These are phyloP conservation scores for Catagonus wagneri DNA, from an alignment of 2,113 vertebrate species.

Conservation along the genomic window DNA sequence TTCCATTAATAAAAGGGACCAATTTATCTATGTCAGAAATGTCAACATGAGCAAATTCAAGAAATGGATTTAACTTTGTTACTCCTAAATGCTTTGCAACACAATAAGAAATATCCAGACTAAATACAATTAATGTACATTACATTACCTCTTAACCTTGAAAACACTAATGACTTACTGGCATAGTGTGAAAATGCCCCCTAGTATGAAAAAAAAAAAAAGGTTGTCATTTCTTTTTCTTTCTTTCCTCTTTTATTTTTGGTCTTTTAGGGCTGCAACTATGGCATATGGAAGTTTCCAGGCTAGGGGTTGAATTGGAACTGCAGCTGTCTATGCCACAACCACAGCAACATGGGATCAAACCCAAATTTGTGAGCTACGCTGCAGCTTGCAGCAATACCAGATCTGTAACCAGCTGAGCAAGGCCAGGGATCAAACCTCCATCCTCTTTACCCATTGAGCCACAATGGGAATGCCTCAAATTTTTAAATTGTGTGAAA, in stretches of 20 bases:
- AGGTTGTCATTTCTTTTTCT: background rate
- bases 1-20: conserved; percentile 35
- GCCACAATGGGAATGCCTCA: background rate
- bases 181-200: background rate
- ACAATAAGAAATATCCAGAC: conserved; percentile 26
- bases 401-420: no score
- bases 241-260: no score
- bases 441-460: no score
- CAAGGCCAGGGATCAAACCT: no score
- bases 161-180: conserved; percentile 56
- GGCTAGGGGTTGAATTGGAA: no score
- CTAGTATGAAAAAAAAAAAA: background rate
- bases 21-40: conserved; percentile 18
- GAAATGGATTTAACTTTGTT: conserved; percentile 32
- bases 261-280: no score
- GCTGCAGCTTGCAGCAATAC: no score
- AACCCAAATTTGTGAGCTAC: no score
- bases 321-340: no score
- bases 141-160: conserved; percentile 53
- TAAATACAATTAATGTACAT: conserved; percentile 29
- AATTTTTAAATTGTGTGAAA: background rate
- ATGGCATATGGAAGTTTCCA: no score
- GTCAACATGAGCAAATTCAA: background rate
- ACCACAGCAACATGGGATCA: no score
- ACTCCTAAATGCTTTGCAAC: conserved; percentile 7